Evolutionary conservation across 1,140 invertebrate species (phyloP), one percentile per base, ranked within the genome.

Genomic region (Drosophila willistoni): DNA sequence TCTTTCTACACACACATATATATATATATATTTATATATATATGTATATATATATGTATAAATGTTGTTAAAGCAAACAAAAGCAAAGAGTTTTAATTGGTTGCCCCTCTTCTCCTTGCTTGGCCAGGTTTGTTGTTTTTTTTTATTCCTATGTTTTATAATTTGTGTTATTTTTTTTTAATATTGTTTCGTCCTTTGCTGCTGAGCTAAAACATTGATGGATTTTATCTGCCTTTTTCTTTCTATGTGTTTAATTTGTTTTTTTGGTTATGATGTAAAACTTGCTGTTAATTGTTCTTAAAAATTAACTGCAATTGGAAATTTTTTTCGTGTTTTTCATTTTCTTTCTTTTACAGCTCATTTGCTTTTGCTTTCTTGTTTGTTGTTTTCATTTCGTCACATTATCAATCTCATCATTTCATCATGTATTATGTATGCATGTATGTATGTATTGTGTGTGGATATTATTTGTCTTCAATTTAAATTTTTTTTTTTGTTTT

Each of bases 221-320:
- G 1, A 29, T 47, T 68, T 66, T 19, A 55, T 69, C 41, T 42
- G 41, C n/a, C n/a, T 44, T 6, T 44, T 67, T 44, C n/a, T n/a
- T 62, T 29, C 22, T 60, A 56, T 78, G 42, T 13, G 33, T 41
- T 17, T 41, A 47, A 33, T 64, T 68, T 67, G n/a, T 66, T 66
- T 64, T 55, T 72, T 82, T 83, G 79, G 81, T 79, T 79, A 76
- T 81, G 70, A 73, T 76, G 76, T 77, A 87, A 80, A 83, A 79
- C 1, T 44, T 77, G 10, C 10, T 4, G 36, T 77, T 56, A 47
- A 67, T 83, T 57, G 83, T 7, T 42, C 82, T 87, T 82, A 87
- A 63, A 71, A 82, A 77, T 79, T 60, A 82, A 67, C 73, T 87
- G 83, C 72, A 67, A 79, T 77, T 69, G 73, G 83, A 82, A 80